A percentile compares a stretch with the other conserved stretches of the same genome.
These are phyloP conservation scores for Apis mellifera DNA, from an alignment of 1,140 invertebrate species.

Conservation along the genomic window DNA sequence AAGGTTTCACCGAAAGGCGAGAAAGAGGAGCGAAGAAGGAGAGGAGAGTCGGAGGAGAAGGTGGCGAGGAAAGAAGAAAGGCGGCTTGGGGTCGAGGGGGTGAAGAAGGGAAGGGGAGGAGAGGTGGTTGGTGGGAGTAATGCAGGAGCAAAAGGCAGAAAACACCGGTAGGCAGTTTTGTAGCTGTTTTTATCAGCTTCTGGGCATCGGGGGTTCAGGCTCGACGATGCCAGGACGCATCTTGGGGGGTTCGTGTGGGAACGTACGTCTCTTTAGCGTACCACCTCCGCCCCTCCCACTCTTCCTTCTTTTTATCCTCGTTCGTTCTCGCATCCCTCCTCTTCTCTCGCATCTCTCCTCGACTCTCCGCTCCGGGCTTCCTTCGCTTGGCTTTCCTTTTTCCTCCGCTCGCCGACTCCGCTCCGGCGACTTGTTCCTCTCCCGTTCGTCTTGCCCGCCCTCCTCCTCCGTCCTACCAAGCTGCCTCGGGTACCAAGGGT, in stretches of 20 bases:
- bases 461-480: constrained; percentile 50
- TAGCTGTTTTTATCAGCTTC: constrained; percentile 82
- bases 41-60: constrained; percentile 33
- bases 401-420: constrained; percentile 41
- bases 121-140: constrained; percentile 66
- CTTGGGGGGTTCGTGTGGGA: constrained; percentile 81
- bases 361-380: constrained; percentile 18
- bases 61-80: constrained; percentile 55
- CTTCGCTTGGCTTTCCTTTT: constrained; percentile 46
- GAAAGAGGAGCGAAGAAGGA: constrained; percentile 49
- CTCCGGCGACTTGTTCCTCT: constrained; percentile 45
- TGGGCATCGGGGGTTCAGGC: constrained; percentile 78
- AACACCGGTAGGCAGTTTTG: constrained; percentile 82
- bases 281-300: constrained; percentile 44
- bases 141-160: constrained; percentile 79
- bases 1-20: constrained; percentile 50
- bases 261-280: constrained; percentile 80
- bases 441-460: constrained; percentile 32
- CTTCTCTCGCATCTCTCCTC: constrained; percentile 25
- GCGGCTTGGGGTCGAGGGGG: constrained; percentile 12
- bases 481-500: constrained; percentile 67
- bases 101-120: constrained; percentile 1
- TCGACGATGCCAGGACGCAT: constrained; percentile 76
- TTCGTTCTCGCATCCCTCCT: constrained; percentile 40
- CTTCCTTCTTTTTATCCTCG: constrained; percentile 43